These are phyloP conservation scores for Dioctria linearis DNA, from an alignment of 2,888 invertebrate genomes.

Conservation along the genomic window DNA sequence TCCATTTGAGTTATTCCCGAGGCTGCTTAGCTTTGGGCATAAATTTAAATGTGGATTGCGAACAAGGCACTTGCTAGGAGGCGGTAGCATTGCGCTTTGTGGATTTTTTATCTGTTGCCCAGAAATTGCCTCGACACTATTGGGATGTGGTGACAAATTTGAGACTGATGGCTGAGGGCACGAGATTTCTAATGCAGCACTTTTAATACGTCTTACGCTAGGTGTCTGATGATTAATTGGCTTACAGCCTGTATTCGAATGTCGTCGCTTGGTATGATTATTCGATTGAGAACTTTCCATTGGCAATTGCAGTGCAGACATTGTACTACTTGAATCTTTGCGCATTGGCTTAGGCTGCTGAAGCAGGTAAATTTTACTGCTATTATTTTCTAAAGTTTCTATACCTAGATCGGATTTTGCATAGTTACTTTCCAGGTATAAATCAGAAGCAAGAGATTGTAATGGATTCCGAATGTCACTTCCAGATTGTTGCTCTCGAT, in stretches of 20 bases:
- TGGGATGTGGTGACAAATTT: conserved; percentile 84
- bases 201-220: conserved; percentile 78
- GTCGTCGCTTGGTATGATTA: conserved; percentile 65
- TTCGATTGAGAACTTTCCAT: conserved; percentile 63
- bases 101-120: conserved; percentile 80
- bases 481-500: conserved; percentile 49
- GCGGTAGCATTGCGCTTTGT: conserved; percentile 76
- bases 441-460: conserved; percentile 64
- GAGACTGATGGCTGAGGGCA: conserved; percentile 80
- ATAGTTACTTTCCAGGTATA: conserved; percentile 69
- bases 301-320: conserved; percentile 76
- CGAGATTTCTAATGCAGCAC: conserved; percentile 80
- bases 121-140: conserved; percentile 83
- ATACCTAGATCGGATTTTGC: conserved; percentile 71
- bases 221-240: conserved; percentile 66
- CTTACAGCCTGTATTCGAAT: conserved; percentile 71
- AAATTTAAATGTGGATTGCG: conserved; percentile 81
- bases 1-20: conserved; percentile 58
- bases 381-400: conserved; percentile 64
- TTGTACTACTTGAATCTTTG: conserved; percentile 76
- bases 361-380: conserved; percentile 54
- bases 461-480: conserved; percentile 54
- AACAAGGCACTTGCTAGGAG: conserved; percentile 80
- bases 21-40: conserved; percentile 73
- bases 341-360: conserved; percentile 72